Evolutionary conservation across 2,888 invertebrate genomes (phyloP), one percentile per base, ranked within the genome.

Genomic region (Lasioglossum leucozonium): DNA sequence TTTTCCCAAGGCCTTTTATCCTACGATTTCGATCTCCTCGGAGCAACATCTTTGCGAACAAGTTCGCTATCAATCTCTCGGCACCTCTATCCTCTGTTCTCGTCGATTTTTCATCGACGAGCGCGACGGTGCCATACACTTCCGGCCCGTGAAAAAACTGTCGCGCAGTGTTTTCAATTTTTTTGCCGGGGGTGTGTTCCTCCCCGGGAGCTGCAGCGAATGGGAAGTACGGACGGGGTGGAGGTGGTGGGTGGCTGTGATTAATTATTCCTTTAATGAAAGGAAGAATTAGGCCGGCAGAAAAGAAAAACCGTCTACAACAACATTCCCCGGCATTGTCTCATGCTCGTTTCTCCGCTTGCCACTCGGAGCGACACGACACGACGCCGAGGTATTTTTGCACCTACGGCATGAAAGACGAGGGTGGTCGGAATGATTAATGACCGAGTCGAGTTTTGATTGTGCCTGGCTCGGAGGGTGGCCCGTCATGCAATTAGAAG

Each of bases 401-500:
- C 90, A 89, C 90, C 88, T 89, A 88, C 78, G 82, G 82, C 82
- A 81, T 71, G 87, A 83, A 89, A 78, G 86, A 77, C 86, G 86
- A 85, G 79, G 87, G 82, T 75, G 84, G 81, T 84, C 84, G 71
- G 84, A 87, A 92, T 94, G 94, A 94, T 94, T 94, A 94, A 94
- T 91, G 94, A 93, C 91, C 87, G 85, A 83, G 84, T 85, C 89
- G 92, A 91, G 93, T 94, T 94, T 94, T 93, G 94, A 94, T 94
- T 94, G 93, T 92, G 91, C 89, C 79, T 37, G 82, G 51, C 87
- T 86, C 87, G 85, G 87, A 89, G 91, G 91, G 91, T 89, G 91
- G 90, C 88, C 90, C 92, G 93, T 93, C 94, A 93, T 93, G 94
- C 94, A 93, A 94, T 94, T 94, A 94, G 93, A 93, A 91, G 94